Conservation (phyloP, 2,888 invertebrate species). For the Crocallis elinguaria region DNA sequence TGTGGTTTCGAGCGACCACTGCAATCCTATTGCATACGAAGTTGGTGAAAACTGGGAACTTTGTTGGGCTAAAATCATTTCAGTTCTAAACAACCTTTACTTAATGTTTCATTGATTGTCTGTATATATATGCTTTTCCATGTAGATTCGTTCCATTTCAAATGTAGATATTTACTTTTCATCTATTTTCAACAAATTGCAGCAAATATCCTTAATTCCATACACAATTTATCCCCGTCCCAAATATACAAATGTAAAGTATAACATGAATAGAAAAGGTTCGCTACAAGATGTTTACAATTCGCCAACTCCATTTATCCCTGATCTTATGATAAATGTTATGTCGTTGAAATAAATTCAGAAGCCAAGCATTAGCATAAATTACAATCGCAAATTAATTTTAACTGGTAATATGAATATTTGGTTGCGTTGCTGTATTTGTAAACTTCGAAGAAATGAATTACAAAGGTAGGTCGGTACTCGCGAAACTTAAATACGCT, state of each 20-base stretch:
- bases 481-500: too few relatives aligned
- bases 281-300: conserved; percentile 49
- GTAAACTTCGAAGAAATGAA: conserved; percentile 7
- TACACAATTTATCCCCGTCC: neutral
- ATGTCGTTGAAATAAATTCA: conserved; percentile 60
- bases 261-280: conserved; percentile 12
- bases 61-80: too few relatives aligned
- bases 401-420: conserved; percentile 31
- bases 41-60: too few relatives aligned
- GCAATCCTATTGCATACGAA: too few relatives aligned
- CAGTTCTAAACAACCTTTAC: too few relatives aligned
- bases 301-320: conserved; percentile 64
- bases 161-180: neutral
- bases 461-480: too few relatives aligned
- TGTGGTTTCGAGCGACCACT: too few relatives aligned
- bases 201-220: neutral
- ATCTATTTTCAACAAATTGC: neutral
- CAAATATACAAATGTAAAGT: neutral
- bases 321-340: conserved; percentile 73
- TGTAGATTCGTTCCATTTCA: too few relatives aligned
- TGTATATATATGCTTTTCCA: too few relatives aligned
- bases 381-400: conserved; percentile 75
- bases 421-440: conserved; percentile 1
- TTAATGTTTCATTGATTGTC: too few relatives aligned
- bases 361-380: conserved; percentile 68